Base-by-base conservation (phyloP, 2,113 vertebrate species). In the Microtus richardsoni region DNA sequence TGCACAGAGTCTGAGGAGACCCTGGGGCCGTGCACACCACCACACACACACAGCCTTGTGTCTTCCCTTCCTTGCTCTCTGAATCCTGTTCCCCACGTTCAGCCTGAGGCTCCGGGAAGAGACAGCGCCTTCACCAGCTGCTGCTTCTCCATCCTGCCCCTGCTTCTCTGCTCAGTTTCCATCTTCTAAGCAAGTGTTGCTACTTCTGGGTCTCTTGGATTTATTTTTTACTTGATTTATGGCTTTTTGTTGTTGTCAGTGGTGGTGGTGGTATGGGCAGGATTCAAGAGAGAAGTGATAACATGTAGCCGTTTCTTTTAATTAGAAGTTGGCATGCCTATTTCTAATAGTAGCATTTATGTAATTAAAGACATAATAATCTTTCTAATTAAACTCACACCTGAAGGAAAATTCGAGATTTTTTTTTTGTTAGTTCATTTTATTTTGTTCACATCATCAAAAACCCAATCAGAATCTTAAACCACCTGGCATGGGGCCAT, bases 311-410 rank as follows among this genome's bases (percentile, higher is more conserved):
- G 22, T 74, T 49, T 33, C 83, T 83, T 80, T 89, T 85, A 95
- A 93, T 94, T 88, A 97, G 91, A 88, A 70, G 84, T 87, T 73
- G 8, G 87, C 68, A 44, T 62, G 30, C 22, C 58, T 75, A 19
- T n/a, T 62, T 96, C 94, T 95, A 91, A 95, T 92, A 58, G 75
- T 60, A 71, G 41, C 21, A 39, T 75, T 91, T n/a, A 49, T 95
- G 4, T 84, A 58, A 95, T 96, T 92, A 95, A 24, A 52, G 74
- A 68, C 70, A 44, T 58, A 68, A 44, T 75, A 86, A 74, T 92
- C 79, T 74, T 85, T 62, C 24, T 86, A 84, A 94, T 95, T 26
- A 24, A 24, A 47, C 41, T 96, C 79, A 64, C 36, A 49, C 77
- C 33, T 62, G 68, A 62, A 74, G 66, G 88, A 82, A 89, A 94